phyloP scores from a whole-genome alignment of 2,888 invertebrate species.

The Chrysina gloriosa region DNA sequence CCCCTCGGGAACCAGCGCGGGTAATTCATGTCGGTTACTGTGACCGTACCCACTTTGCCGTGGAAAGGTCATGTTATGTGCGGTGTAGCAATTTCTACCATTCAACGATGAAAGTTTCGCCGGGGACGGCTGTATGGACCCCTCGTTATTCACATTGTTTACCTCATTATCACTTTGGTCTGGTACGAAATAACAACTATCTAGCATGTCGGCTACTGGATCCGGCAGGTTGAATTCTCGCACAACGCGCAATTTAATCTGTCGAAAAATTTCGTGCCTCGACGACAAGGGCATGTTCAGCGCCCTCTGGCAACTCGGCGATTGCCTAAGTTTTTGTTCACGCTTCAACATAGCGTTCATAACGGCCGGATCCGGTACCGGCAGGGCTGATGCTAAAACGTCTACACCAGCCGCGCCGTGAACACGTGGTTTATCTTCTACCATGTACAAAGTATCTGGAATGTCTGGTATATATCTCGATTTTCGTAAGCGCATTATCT shows the following conservation, averaged over 20 bases:
- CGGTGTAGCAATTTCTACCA: slow-evolving; percentile 66
- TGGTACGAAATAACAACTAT: slow-evolving; percentile 64
- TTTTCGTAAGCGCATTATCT: slow-evolving; percentile 72
- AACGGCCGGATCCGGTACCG: slow-evolving; percentile 82
- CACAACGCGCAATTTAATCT: slow-evolving; percentile 88
- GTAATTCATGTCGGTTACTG: slow-evolving; percentile 72
- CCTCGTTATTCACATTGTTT: slow-evolving; percentile 51
- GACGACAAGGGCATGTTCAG: slow-evolving; percentile 80
- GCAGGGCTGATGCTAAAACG: slow-evolving; percentile 74
- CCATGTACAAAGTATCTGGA: slow-evolving; percentile 95
- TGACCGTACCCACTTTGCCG: slow-evolving; percentile 66
- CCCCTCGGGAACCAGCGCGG: slow-evolving; percentile 75
- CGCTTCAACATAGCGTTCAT: slow-evolving; percentile 85
- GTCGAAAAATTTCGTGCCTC: slow-evolving; percentile 79
- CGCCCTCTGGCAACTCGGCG: slow-evolving; percentile 84
- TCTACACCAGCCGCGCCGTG: slow-evolving; percentile 70
- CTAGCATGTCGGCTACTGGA: slow-evolving; percentile 82
- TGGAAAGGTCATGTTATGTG: slow-evolving; percentile 73
- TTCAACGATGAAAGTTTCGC: slow-evolving; percentile 54
- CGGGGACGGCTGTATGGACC: slow-evolving; percentile 64
- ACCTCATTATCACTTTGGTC: slow-evolving; percentile 60
- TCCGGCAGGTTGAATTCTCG: slow-evolving; percentile 95
- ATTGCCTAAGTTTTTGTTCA: slow-evolving; percentile 83
- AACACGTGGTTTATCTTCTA: slow-evolving; percentile 70
- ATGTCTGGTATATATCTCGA: slow-evolving; percentile 82